These are phyloP conservation scores for Siniperca chuatsi DNA, from an alignment of 2,113 vertebrate species.

Conservation along the genomic window DNA sequence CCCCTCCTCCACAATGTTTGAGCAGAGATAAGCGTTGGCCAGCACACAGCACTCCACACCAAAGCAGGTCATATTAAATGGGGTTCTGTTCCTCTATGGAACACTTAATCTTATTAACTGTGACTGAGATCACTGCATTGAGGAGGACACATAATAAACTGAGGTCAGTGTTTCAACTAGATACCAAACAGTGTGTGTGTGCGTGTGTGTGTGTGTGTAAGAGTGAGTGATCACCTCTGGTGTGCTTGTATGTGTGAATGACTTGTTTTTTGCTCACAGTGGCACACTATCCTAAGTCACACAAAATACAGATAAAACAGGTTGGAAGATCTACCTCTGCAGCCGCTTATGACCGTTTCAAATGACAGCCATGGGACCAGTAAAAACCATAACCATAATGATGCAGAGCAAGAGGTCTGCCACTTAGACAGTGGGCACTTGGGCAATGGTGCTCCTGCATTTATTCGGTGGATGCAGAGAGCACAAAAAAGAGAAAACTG, in stretches of 20 bases:
- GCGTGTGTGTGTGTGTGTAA: not conserved
- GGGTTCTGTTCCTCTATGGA: conserved; percentile 46
- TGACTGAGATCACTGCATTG: conserved; percentile 55
- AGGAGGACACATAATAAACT: conserved; percentile 43
- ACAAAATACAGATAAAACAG: conserved; percentile 15
- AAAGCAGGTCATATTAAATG: conserved; percentile 29
- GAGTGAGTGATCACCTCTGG: not conserved
- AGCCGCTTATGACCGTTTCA: conserved; percentile 17
- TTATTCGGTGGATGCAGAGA: not conserved
- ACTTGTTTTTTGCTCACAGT: conserved; percentile 1
- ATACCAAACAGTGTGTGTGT: conserved; percentile 6
- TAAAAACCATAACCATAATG: conserved; percentile 27
- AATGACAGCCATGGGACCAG: conserved; percentile 38
- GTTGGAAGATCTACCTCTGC: conserved; percentile 20
- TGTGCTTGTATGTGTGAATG: not conserved
- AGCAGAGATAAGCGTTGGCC: conserved; percentile 53
- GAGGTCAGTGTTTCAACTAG: conserved; percentile 46
- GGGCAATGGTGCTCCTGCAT: not conserved
- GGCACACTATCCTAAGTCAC: conserved; percentile 33
- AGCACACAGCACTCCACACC: conserved; percentile 1
- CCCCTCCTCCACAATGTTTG: conserved; percentile 49
- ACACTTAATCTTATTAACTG: conserved; percentile 63
- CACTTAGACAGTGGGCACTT: not conserved
- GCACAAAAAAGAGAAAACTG: not conserved
- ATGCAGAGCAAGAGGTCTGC: conserved; percentile 1